Evolutionary conservation across 2,797 vertebrate genomes (phyloP).

Genomic region (Enteromius anoplus): DNA sequence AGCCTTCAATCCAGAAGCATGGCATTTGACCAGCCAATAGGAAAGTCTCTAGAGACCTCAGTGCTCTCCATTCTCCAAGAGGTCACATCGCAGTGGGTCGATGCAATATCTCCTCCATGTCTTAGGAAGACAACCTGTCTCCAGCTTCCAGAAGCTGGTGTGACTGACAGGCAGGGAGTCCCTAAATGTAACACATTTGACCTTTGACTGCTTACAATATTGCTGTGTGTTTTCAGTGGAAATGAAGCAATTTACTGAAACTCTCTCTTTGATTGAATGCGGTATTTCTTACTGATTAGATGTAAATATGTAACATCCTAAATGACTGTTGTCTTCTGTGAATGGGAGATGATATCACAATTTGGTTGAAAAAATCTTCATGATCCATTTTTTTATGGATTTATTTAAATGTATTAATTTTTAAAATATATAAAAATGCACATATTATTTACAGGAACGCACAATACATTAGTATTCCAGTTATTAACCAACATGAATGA

Average conservation of each 20-base stretch:
- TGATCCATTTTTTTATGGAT: not conserved
- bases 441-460: not conserved
- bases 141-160: not conserved
- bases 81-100: slow-evolving; percentile 7
- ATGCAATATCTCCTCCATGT: slow-evolving; percentile 25
- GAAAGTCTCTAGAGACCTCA: slow-evolving; percentile 24
- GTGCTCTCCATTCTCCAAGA: slow-evolving; percentile 17
- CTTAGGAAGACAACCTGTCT: slow-evolving; percentile 31
- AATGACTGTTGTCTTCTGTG: not conserved
- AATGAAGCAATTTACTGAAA: not conserved
- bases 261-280: not conserved
- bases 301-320: not conserved
- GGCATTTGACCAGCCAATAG: slow-evolving; percentile 28
- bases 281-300: not conserved
- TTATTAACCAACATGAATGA: not conserved
- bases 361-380: not conserved
- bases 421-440: not conserved
- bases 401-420: not conserved
- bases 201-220: not conserved
- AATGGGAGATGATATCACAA: not conserved
- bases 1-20: slow-evolving; percentile 23
- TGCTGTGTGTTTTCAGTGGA: not conserved
- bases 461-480: not conserved
- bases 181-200: slow-evolving; percentile 5
- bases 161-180: not conserved